Conservation (phyloP, 2,888 invertebrate genomes). For the Melitaea athalia region DNA sequence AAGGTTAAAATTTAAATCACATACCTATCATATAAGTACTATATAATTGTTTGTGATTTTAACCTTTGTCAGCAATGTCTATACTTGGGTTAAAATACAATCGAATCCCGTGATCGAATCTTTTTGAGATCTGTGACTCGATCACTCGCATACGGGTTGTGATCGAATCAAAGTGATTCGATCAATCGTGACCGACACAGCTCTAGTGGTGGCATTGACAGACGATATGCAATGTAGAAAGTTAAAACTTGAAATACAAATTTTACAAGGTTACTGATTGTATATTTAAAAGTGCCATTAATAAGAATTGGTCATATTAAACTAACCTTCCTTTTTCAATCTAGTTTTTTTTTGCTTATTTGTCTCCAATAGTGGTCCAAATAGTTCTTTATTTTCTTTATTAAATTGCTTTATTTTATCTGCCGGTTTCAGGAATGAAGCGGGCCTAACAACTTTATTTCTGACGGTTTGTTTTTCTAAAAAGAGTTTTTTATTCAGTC, state of each 20-base stretch:
- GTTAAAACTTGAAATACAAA: slow-evolving; percentile 34
- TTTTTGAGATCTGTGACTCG: too few relatives aligned
- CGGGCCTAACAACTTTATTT: slow-evolving; percentile 68
- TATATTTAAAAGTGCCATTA: slow-evolving; percentile 28
- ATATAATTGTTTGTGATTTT: too few relatives aligned
- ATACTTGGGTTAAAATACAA: too few relatives aligned
- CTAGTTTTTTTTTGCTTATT: slow-evolving; percentile 70
- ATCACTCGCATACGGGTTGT: too few relatives aligned
- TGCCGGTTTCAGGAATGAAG: slow-evolving; percentile 71
- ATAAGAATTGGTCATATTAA: slow-evolving; percentile 19
- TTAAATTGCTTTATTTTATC: slow-evolving; percentile 73
- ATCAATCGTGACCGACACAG: too few relatives aligned
- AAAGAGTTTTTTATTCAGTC: slow-evolving; percentile 57
- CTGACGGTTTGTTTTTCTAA: slow-evolving; percentile 65
- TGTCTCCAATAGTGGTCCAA: slow-evolving; percentile 77
- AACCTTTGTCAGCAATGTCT: too few relatives aligned
- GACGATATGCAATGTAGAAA: slow-evolving; percentile 28
- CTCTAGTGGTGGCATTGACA: slow-evolving; percentile 4
- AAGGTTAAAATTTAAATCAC: too few relatives aligned
- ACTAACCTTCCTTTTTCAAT: slow-evolving; percentile 66
- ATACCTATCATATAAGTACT: too few relatives aligned
- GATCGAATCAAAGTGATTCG: too few relatives aligned
- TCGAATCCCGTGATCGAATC: too few relatives aligned
- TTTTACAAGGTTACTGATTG: slow-evolving; percentile 53
- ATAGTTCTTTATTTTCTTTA: slow-evolving; percentile 76